A percentile compares a stretch with the other conserved stretches of the same genome.
phyloP scores from a whole-genome alignment of 2,113 vertebrate species.

The Sterrhoptilus dennistouni region DNA sequence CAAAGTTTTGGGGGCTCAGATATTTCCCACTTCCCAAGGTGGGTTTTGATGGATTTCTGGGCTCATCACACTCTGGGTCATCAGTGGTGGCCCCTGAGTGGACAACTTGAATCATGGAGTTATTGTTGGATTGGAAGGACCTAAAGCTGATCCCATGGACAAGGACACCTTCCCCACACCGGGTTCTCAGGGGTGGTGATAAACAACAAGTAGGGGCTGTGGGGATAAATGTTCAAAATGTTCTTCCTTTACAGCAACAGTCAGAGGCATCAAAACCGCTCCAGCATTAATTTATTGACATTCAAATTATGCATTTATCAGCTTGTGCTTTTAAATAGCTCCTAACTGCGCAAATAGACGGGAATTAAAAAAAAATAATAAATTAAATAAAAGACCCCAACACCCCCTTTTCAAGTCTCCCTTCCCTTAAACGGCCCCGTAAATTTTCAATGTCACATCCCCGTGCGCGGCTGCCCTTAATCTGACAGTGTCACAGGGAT shows the following conservation, averaged over 20 bases:
- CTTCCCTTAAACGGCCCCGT: slow-evolving; percentile 77
- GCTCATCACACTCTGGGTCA: fast-evolving
- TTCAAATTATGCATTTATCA: neutral
- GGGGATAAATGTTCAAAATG: neutral
- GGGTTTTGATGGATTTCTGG: neutral
- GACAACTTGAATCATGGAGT: fast-evolving
- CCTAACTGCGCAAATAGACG: neutral
- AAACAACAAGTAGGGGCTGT: neutral
- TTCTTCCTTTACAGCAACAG: neutral
- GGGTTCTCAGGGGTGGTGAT: neutral
- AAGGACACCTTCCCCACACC: neutral
- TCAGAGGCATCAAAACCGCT: neutral
- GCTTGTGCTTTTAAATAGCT: neutral
- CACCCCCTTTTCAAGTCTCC: slow-evolving; percentile 39
- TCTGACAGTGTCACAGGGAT: slow-evolving; percentile 96
- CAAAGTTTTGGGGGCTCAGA: neutral
- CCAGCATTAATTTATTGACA: neutral
- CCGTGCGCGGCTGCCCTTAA: slow-evolving; percentile 86
- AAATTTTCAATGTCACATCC: slow-evolving; percentile 84
- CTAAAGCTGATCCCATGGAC: neutral
- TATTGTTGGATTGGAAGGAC: neutral
- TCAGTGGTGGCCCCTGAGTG: neutral
- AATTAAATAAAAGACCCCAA: neutral
- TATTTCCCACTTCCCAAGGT: fast-evolving
- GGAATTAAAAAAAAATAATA: neutral